These are phyloP conservation scores for Falco concolor DNA, from an alignment of 2,797 vertebrate species.

Conservation along the genomic window DNA sequence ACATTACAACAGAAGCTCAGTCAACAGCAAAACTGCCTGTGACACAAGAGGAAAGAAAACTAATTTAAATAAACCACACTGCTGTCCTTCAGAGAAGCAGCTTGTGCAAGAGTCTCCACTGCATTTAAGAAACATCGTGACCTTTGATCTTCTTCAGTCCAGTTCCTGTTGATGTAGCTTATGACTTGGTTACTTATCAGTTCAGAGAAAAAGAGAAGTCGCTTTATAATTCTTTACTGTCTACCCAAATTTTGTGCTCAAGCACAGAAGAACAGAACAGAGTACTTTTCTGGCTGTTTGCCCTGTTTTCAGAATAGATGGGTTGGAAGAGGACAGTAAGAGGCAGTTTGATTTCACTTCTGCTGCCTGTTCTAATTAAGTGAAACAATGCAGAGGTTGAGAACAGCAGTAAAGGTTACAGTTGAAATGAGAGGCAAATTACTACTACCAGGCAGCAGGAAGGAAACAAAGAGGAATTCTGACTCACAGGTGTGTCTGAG, in stretches of 20 bases:
- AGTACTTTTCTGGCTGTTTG: neutral
- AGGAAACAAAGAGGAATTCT: constrained; percentile 19
- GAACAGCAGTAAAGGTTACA: neutral
- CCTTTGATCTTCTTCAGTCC: constrained; percentile 8
- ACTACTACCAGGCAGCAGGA: neutral
- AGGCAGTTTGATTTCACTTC: constrained; percentile 11
- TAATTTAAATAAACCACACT: neutral
- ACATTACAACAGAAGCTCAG: neutral
- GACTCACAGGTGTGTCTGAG: constrained; percentile 37
- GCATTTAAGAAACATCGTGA: neutral
- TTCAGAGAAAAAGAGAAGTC: neutral
- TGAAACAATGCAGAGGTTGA: neutral
- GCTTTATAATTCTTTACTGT: neutral
- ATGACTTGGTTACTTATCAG: neutral
- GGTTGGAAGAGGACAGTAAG: neutral
- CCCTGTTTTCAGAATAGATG: neutral
- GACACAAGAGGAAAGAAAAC: neutral
- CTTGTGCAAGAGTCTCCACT: neutral
- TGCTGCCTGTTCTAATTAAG: neutral
- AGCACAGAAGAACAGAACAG: neutral
- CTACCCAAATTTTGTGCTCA: neutral
- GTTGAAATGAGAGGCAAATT: neutral
- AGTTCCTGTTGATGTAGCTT: neutral
- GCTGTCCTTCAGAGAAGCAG: neutral
- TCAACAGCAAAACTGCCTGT: neutral